Evolutionary conservation across 2,113 vertebrate species (phyloP), one percentile per base, ranked within the genome.

Genomic region (Asarcornis scutulata): DNA sequence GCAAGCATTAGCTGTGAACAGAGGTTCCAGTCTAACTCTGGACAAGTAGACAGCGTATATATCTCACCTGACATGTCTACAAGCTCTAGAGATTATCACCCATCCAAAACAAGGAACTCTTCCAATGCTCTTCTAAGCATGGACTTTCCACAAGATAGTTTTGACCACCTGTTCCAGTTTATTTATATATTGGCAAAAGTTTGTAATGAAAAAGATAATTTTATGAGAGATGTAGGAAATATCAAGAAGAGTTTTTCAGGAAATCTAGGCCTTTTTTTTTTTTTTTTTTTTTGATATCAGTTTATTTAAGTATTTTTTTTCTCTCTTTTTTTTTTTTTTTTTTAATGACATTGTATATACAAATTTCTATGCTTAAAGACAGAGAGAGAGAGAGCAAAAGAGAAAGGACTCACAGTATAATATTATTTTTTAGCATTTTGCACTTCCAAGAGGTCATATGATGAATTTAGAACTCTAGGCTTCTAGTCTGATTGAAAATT

Each of bases 401-500:
- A 34, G 14, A 40, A 38, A 86, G 79, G n/a, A 6, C 11, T 67
- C 21, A 44, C 3, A 56, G 23, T 58, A 31, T 36, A 76, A 53
- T 58, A 75, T 32, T 73, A 75, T 68, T 17, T 71, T 89, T 93
- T 73, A 80, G 22, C 14, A 52, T 22, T 56, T 34, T 53, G 2
- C 62, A 55, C 32, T 93, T 94, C 71, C 71, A 91, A 74, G 32
- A 40, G n/a, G 23, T 91, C 89, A 58, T 93, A 80, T 84, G 40
- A 63, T 81, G 29, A 79, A 12, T 77, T 81, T 96, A 86, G 75
- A 95, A 90, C 78, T 18, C 14, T 91, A 64, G 95, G 9, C 53
- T 81, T 29, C 34, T 11, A 55, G 79, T 83, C 48, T 71, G 77
- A 91, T 59, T 82, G 72, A 92, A 95, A 96, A 93, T 90, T 89